Conservation (phyloP, 2,113 vertebrate species). For the Aleadryas rufinucha region DNA sequence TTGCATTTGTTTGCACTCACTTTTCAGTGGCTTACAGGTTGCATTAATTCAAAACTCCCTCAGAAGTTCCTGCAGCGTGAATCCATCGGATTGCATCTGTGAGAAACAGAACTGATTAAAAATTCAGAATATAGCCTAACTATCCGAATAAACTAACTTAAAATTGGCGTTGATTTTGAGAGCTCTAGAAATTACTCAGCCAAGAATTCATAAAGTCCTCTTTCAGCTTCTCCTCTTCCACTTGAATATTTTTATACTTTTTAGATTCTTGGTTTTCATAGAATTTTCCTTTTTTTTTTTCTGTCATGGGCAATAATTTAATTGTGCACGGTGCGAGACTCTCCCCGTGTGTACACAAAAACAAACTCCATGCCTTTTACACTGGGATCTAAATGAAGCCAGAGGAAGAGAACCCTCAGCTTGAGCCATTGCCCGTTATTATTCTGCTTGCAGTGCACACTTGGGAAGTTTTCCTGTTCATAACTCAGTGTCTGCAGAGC, state of each 20-base stretch:
- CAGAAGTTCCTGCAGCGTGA: not conserved
- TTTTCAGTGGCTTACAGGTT: not conserved
- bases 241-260: not conserved
- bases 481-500: constrained; percentile 56
- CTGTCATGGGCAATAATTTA: not conserved
- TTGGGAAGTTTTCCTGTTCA: constrained; percentile 55
- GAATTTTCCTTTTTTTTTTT: not conserved
- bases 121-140: not conserved
- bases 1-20: not conserved
- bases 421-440: not conserved
- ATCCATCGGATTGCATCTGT: not conserved
- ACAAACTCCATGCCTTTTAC: not conserved
- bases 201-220: not conserved
- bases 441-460: constrained; percentile 16
- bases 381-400: not conserved
- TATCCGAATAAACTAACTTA: not conserved
- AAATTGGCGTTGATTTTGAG: not conserved
- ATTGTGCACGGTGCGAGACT: not conserved
- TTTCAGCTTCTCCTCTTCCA: not conserved
- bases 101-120: not conserved
- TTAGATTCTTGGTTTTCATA: not conserved
- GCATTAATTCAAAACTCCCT: not conserved
- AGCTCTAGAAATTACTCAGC: not conserved
- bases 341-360: not conserved
- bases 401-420: not conserved